Conservation (phyloP, 2,113 vertebrate genomes). For the Kryptolebias marmoratus region DNA sequence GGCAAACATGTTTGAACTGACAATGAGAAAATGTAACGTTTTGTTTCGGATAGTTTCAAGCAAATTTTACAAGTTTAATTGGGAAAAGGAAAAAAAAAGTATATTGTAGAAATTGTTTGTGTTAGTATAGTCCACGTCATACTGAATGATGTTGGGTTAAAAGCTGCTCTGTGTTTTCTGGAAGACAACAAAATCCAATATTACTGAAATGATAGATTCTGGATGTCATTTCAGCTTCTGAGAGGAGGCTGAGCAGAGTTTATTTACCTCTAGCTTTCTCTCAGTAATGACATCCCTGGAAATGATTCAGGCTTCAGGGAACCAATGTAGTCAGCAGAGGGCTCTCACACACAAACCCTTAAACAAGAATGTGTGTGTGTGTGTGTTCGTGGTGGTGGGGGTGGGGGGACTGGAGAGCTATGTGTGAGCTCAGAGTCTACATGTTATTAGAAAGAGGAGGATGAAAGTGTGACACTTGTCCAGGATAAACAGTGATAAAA, state of each 20-base stretch:
- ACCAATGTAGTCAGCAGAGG: conserved; percentile 13
- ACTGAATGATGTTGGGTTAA: neutral
- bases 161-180: neutral
- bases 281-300: conserved; percentile 31
- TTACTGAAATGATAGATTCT: neutral
- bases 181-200: conserved; percentile 9
- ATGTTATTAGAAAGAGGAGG: neutral
- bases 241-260: conserved; percentile 14
- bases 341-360: neutral
- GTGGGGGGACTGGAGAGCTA: neutral
- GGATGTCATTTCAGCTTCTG: conserved; percentile 2
- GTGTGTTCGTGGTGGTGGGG: conserved; percentile 3
- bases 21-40: too few species aligned
- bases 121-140: neutral
- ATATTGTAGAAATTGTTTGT: neutral
- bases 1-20: too few species aligned
- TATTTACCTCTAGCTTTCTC: conserved; percentile 31
- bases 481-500: conserved; percentile 37
- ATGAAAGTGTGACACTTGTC: neutral
- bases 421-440: conserved; percentile 3
- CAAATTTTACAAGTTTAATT: too few species aligned
- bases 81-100: neutral
- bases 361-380: conserved; percentile 5
- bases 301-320: conserved; percentile 35
- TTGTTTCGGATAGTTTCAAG: too few species aligned